phyloP scores from a whole-genome alignment of 2,113 vertebrate species.

The Oncorhynchus tshawytscha region DNA sequence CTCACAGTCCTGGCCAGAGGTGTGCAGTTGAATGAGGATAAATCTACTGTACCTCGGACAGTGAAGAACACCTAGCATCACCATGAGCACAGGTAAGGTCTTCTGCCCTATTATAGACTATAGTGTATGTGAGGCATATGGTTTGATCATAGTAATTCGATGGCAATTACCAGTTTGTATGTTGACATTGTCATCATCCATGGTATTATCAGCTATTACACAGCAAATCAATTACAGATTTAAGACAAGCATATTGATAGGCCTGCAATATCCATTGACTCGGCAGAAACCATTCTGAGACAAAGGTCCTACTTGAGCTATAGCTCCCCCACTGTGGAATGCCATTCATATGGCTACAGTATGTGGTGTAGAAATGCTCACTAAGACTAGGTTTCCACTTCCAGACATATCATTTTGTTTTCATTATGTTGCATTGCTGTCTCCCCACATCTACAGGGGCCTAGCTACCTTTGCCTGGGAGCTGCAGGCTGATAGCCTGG shows the following conservation, averaged over 20 bases:
- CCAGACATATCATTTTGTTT: neutral
- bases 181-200: neutral
- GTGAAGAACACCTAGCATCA: slow-evolving; percentile 23
- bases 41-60: slow-evolving; percentile 49
- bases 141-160: neutral
- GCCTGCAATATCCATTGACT: neutral
- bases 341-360: neutral
- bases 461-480: neutral
- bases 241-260: neutral
- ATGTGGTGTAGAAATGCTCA: slow-evolving; percentile 1
- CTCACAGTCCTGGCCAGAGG: neutral
- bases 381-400: neutral
- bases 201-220: neutral
- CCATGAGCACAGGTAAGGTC: slow-evolving; percentile 65
- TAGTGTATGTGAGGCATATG: neutral
- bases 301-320: neutral
- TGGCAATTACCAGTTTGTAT: neutral
- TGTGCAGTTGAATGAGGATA: slow-evolving; percentile 44
- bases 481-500: neutral
- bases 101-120: neutral
- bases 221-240: neutral
- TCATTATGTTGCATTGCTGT: slow-evolving; percentile 40
- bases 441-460: neutral
- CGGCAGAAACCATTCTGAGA: neutral
- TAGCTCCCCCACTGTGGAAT: neutral